phyloP scores from a whole-genome alignment of 2,113 vertebrate species.

The Budorcas taxicolor region DNA sequence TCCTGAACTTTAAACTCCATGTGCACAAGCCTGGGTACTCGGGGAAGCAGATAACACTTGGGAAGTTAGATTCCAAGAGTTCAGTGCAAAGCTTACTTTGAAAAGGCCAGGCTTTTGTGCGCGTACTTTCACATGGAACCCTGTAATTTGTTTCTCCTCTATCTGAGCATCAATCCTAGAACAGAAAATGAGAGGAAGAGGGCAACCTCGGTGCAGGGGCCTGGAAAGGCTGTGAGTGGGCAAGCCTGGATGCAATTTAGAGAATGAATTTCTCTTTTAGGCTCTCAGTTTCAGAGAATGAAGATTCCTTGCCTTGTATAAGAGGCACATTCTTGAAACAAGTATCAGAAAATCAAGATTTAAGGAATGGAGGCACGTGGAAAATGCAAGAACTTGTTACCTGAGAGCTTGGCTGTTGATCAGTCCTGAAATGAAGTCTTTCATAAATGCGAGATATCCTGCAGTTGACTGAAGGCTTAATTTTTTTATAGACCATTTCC shows the following conservation, averaged over 20 bases:
- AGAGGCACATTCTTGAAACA: neutral
- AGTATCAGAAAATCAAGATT: neutral
- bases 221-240: neutral
- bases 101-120: neutral
- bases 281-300: neutral
- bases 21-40: neutral
- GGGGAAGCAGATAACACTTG: neutral
- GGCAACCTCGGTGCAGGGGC: neutral
- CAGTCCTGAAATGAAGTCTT: neutral
- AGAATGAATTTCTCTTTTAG: neutral
- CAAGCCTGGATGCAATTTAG: neutral
- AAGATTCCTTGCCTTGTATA: neutral
- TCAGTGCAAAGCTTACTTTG: conserved; percentile 15
- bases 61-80: conserved; percentile 8
- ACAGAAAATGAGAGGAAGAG: neutral
- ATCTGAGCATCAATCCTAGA: neutral
- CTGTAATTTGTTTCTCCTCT: neutral
- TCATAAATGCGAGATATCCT: neutral
- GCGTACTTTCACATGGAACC: neutral
- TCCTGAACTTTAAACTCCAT: conserved; percentile 60
- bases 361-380: neutral
- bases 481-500: neutral
- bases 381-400: neutral
- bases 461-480: neutral
- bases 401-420: neutral